Base-by-base conservation (phyloP, 2,797 vertebrate genomes). In the Scleropages formosus region DNA sequence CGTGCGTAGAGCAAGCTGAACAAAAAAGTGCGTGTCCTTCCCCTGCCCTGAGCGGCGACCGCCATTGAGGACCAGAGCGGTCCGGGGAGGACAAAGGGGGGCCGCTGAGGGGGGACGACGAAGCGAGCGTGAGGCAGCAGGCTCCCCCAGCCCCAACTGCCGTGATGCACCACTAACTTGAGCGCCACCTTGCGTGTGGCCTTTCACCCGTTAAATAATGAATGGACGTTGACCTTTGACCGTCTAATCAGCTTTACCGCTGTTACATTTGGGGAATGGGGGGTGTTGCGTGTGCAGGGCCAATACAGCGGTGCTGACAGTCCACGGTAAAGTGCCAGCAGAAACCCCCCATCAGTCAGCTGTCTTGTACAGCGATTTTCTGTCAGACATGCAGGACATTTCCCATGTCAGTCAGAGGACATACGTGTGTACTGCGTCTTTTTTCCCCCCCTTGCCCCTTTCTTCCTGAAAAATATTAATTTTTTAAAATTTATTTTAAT, bases 161-260 rank as follows among this genome's bases (percentile, higher is more conserved):
- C 83, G 88, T 85, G 84, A 88, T 89, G 86, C 88, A 88, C 87
- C 84, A 81, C 83, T 88, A 88, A 90, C 89, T 87, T 85, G 83
- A 58, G 87, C 71, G 18, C 78, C 75, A 49, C 85, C 78, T 86
- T 85, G 85, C 86, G 87, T 84, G 86, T 86, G 87, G 88, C 86
- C 87, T 88, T 84, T 89, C 80, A 76, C 85, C 88, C 86, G 87
- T 90, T 93, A 89, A 91, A 91, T 92, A 91, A 91, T 92, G 89
- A 91, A 90, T 90, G 82, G 87, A 88, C 85, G 84, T 88, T 88
- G 88, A 90, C 89, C 89, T 78, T 83, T 87, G 87, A 89, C 87
- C 88, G 82, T 82, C 84, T 90, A 89, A 91, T 91, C 88, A 89
- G 89, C 87, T 91, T 88, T 81, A 58, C 82, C 72, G 71, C 82